These are phyloP conservation scores for Carcharodon carcharias DNA, from an alignment of 2,797 vertebrate species.

Conservation along the genomic window DNA sequence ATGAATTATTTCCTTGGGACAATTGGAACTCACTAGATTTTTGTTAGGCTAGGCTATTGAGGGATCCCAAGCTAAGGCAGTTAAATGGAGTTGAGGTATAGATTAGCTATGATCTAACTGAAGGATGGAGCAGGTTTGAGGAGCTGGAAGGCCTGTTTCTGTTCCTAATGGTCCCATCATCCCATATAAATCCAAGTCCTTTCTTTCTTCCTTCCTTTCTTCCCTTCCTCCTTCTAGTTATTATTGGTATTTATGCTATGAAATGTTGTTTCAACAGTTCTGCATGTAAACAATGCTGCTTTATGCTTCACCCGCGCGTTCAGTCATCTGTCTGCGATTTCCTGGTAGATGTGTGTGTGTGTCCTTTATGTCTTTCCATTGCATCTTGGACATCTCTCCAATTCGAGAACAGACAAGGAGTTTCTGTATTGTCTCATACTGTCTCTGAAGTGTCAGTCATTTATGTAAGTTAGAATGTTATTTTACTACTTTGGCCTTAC, in stretches of 20 bases:
- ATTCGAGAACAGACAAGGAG: background rate
- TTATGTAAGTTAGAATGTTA: background rate
- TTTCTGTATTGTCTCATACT: background rate
- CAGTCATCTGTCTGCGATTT: background rate
- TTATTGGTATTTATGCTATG: too few relatives aligned
- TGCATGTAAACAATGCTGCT: too few relatives aligned
- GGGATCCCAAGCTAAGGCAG: background rate
- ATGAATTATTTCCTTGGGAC: background rate
- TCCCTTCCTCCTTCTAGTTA: too few relatives aligned
- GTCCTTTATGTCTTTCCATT: background rate
- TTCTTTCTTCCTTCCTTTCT: too few relatives aligned
- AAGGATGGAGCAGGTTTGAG: background rate
- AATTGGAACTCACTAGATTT: background rate
- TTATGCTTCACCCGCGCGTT: background rate
- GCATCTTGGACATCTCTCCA: background rate
- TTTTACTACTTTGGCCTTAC: background rate
- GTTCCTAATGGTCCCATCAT: too few relatives aligned
- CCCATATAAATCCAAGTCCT: too few relatives aligned
- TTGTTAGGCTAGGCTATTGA: background rate
- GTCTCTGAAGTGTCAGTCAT: background rate
- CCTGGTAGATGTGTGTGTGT: background rate
- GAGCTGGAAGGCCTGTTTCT: background rate
- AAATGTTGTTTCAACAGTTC: too few relatives aligned
- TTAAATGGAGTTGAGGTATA: background rate
- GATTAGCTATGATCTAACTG: background rate